Conservation (phyloP, 2,888 invertebrate species). For the Chesias legatella region DNA sequence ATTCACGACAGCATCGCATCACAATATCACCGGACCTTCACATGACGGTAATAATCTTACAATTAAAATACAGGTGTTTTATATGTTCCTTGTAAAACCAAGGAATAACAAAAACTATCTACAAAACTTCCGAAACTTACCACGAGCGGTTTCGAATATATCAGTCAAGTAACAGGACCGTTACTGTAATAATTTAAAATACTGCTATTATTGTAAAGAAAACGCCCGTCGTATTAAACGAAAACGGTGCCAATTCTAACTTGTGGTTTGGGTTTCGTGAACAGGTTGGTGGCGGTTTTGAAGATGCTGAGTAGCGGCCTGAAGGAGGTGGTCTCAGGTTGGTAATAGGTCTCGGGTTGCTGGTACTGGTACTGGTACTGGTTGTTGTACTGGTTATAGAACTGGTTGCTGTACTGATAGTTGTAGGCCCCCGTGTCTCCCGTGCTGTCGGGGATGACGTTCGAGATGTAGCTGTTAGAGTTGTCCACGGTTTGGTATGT, state of each 20-base stretch:
- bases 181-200: constrained; percentile 68
- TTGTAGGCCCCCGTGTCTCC: constrained; percentile 61
- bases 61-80: constrained; percentile 43
- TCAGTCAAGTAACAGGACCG: constrained; percentile 76
- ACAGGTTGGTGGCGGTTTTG: constrained; percentile 67
- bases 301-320: constrained; percentile 72
- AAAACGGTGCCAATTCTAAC: constrained; percentile 70
- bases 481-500: constrained; percentile 65
- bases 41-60: constrained; percentile 40
- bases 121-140: constrained; percentile 63
- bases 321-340: constrained; percentile 59
- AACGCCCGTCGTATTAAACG: constrained; percentile 43
- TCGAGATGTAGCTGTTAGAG: constrained; percentile 74
- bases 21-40: constrained; percentile 63
- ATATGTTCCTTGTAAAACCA: constrained; percentile 77
- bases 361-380: constrained; percentile 61
- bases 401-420: constrained; percentile 61
- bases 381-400: constrained; percentile 62
- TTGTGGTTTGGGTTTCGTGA: constrained; percentile 64
- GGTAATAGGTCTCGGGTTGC: constrained; percentile 51
- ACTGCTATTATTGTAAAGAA: constrained; percentile 49
- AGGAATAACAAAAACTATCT: constrained; percentile 71
- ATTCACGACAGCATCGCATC: constrained; percentile 62
- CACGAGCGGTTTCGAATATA: constrained; percentile 61
- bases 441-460: constrained; percentile 78